phyloP scores from a whole-genome alignment of 2,113 vertebrate species.

The Tonatia bakeri region DNA sequence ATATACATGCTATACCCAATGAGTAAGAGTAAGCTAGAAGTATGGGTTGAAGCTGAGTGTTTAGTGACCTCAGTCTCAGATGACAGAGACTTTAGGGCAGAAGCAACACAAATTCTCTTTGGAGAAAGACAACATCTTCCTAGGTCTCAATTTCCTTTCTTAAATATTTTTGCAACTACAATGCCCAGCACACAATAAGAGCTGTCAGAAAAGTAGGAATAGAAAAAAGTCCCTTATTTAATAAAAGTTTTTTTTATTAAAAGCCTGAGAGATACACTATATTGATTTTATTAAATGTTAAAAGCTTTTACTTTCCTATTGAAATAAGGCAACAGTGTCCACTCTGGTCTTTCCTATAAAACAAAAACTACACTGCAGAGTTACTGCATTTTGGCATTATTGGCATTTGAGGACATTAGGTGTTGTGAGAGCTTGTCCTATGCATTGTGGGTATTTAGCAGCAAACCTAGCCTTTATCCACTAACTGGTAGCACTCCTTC shows the following conservation, averaged over 20 bases:
- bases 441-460: not conserved
- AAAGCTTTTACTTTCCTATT: not conserved
- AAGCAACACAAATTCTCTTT: not conserved
- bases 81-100: not conserved
- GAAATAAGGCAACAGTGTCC: not conserved
- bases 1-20: not conserved
- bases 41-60: not conserved
- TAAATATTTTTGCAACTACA: not conserved
- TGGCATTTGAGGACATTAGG: not conserved
- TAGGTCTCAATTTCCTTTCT: not conserved
- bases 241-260: not conserved
- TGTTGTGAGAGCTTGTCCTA: rapidly evolving
- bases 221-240: not conserved
- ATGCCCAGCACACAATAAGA: not conserved
- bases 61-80: not conserved
- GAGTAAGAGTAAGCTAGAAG: not conserved
- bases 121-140: not conserved
- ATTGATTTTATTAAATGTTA: not conserved
- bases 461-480: not conserved
- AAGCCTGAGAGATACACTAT: not conserved
- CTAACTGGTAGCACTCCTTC: not conserved
- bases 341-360: not conserved
- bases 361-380: not conserved
- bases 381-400: not conserved
- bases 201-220: not conserved